Evolutionary conservation across 2,888 invertebrate species (phyloP).

Genomic region (Myopa tessellatipennis): DNA sequence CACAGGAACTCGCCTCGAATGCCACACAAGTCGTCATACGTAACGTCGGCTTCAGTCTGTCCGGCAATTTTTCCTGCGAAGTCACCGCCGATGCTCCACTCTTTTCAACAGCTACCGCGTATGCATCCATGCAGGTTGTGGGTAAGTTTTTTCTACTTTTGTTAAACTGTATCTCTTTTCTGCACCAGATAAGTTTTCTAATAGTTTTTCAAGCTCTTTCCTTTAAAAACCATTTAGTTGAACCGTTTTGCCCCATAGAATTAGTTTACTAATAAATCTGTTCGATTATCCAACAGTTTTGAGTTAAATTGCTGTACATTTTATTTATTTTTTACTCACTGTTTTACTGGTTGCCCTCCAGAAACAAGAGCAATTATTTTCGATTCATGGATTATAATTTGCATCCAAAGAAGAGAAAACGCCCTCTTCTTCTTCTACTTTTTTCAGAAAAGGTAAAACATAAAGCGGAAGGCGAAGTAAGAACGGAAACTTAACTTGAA

Average conservation of each 20-base stretch:
- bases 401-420: conserved; percentile 32
- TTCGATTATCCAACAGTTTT: too few species aligned
- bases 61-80: conserved; percentile 80
- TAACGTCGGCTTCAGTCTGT: conserved; percentile 75
- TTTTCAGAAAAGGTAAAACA: too few species aligned
- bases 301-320: too few species aligned
- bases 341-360: background rate
- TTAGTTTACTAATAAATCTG: too few species aligned
- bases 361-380: conserved; percentile 12
- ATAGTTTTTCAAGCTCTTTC: too few species aligned
- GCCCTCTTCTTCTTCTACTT: too few species aligned
- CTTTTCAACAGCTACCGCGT: conserved; percentile 75
- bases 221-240: too few species aligned
- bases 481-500: conserved; percentile 1
- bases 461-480: too few species aligned
- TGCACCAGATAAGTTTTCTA: background rate
- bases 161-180: background rate
- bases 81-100: conserved; percentile 78
- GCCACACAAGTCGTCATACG: conserved; percentile 77
- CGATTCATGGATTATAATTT: conserved; percentile 39
- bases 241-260: too few species aligned
- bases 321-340: too few species aligned
- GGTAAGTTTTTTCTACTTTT: conserved; percentile 70
- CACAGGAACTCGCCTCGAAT: conserved; percentile 76
- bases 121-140: conserved; percentile 77